Evolutionary conservation across 2,113 vertebrate genomes (phyloP), one percentile per base, ranked within the genome.

Genomic region (Bothrops jararaca): DNA sequence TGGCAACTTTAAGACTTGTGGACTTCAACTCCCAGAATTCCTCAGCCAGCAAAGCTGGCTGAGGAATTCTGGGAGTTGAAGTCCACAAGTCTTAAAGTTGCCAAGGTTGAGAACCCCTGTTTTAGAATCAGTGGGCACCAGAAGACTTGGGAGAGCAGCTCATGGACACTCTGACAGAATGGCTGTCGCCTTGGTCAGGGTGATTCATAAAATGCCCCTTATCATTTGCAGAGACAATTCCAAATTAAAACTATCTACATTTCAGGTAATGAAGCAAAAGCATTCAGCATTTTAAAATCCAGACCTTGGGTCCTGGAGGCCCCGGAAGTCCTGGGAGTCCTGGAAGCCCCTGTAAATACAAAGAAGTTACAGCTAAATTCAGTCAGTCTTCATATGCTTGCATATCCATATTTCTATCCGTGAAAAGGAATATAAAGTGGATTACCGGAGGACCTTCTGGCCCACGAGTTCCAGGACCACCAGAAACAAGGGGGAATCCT

Each of bases 391-490:
- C 34, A 56, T 9, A 22, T 54, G 48, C 10, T 26, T 39, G 3
- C 9, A 18, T 9, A 39, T 20, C 23, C 18, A 3, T 34, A 54
- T 39, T 39, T 2, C 29, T 6, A 18, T 89, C 20, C 45, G 3
- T n/a, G 1, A 11, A 89, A 56, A 56, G 11, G 22, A 48, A 26
- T 4, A 57, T 80, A 80, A 80, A 24, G 48, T 48, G 50, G 53
- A 34, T 9, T 95, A 99, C 99, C 98, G 98, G 98, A 53, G 86
- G 94, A 92, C 98, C 98, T 10, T 97, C 91, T 0, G 98, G 96
- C 95, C 98, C 98, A 24, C 96, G 96, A 20, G 96, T 92, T 20
- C 98, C 98, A 7, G 97, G 97, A 7, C 94, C 88, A 22, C 96
- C 86, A 0, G 92, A 1, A 54, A 95, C 90, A 3, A 97, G 96